Conservation (phyloP, 2,797 vertebrate genomes). For the Sebastes matsubarae region DNA sequence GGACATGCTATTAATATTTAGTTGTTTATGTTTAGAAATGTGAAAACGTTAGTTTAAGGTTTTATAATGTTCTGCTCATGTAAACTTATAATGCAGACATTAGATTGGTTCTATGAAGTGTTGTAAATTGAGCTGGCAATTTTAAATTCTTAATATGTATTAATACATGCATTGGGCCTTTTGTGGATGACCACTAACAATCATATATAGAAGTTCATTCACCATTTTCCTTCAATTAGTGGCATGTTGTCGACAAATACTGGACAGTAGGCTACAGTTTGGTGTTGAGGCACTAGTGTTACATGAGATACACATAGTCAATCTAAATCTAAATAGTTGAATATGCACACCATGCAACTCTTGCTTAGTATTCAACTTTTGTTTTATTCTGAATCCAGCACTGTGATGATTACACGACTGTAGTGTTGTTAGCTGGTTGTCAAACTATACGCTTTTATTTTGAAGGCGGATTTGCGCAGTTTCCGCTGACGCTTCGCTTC, state of each 20-base stretch:
- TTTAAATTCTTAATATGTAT: background rate
- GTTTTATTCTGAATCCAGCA: background rate
- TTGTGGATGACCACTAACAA: background rate
- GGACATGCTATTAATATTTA: accelerated
- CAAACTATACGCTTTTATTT: slow-evolving; percentile 15
- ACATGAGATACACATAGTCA: background rate
- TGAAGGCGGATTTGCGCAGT: background rate
- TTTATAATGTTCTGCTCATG: accelerated
- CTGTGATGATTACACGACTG: background rate
- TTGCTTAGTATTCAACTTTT: background rate
- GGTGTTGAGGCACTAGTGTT: background rate
- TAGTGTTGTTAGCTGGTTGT: too few species aligned
- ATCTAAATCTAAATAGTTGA: background rate
- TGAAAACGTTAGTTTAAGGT: too few species aligned
- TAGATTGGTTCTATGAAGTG: background rate
- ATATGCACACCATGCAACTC: background rate
- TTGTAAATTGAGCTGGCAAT: background rate
- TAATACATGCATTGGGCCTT: background rate
- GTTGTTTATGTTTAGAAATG: background rate
- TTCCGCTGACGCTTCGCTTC: background rate
- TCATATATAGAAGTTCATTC: background rate
- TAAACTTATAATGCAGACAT: too few species aligned
- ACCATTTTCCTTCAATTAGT: background rate
- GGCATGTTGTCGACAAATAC: background rate
- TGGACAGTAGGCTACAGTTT: background rate